A percentile compares a stretch with the other conserved stretches of the same genome.
These are phyloP conservation scores for Oligia latruncula DNA, from an alignment of 2,888 invertebrate genomes.

Conservation along the genomic window DNA sequence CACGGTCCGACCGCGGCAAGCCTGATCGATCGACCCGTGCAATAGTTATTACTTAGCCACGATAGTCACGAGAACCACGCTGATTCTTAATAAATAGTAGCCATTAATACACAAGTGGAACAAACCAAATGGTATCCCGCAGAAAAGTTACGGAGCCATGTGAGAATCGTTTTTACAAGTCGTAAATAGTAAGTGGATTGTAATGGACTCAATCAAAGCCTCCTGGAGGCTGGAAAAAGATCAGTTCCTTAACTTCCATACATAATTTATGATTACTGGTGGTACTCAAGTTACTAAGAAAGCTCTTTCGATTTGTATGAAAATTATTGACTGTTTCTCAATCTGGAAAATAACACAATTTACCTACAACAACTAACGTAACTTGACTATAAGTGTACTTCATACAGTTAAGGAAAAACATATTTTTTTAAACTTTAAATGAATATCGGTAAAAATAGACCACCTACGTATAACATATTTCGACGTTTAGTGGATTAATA, in stretches of 20 bases:
- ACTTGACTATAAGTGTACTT: neutral
- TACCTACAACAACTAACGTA: neutral
- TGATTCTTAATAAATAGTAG: neutral
- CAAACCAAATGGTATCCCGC: constrained; percentile 71
- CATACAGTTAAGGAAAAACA: neutral
- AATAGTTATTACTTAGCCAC: neutral
- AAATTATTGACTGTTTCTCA: constrained; percentile 23
- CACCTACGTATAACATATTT: neutral
- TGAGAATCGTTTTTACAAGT: constrained; percentile 80
- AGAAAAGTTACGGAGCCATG: constrained; percentile 69
- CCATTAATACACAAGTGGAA: constrained; percentile 59
- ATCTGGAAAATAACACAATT: constrained; percentile 16
- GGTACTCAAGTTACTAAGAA: constrained; percentile 13
- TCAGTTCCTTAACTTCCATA: constrained; percentile 29
- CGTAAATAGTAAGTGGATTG: constrained; percentile 81
- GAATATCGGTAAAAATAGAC: neutral
- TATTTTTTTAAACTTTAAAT: neutral
- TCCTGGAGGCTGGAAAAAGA: constrained; percentile 39
- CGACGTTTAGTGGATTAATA: neutral
- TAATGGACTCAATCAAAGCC: constrained; percentile 77
- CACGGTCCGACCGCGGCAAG: no score
- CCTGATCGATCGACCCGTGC: neutral
- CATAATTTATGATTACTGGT: constrained; percentile 38
- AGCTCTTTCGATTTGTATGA: constrained; percentile 21
- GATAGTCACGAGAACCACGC: neutral